Percentiles rank a stretch among this genome's conserved stretches.
Conservation (phyloP, 2,797 vertebrate species). For the Anas flavirostris region DNA sequence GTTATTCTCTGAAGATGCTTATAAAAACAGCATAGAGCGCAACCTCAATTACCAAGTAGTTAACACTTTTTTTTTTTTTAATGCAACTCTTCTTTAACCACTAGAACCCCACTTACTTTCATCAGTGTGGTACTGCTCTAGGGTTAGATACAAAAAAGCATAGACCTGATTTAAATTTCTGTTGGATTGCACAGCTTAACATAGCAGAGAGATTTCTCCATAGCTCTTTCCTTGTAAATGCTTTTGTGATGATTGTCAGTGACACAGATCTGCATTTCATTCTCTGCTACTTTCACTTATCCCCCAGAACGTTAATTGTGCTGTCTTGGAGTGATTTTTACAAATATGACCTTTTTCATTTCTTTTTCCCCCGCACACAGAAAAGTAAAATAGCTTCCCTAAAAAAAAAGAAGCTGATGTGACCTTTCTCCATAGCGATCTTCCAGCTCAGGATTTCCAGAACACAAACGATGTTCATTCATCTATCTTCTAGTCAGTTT, state of each 20-base stretch:
- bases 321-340: background rate
- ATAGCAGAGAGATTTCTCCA: background rate
- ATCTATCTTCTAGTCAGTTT: background rate
- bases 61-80: background rate
- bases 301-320: fast-evolving
- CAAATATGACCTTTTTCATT: background rate
- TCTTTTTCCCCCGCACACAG: background rate
- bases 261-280: background rate
- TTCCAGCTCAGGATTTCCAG: background rate
- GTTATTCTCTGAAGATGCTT: background rate
- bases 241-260: background rate
- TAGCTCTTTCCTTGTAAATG: background rate
- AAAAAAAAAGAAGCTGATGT: background rate
- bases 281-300: background rate
- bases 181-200: background rate
- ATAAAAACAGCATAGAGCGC: background rate
- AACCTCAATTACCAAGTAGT: no score
- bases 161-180: background rate
- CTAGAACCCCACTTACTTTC: background rate
- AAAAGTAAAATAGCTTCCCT: background rate
- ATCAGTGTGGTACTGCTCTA: background rate
- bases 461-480: background rate
- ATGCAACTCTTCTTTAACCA: background rate
- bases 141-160: background rate
- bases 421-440: background rate